These are phyloP conservation scores for Callimorpha dominula DNA, from an alignment of 2,888 invertebrate species.

Conservation along the genomic window DNA sequence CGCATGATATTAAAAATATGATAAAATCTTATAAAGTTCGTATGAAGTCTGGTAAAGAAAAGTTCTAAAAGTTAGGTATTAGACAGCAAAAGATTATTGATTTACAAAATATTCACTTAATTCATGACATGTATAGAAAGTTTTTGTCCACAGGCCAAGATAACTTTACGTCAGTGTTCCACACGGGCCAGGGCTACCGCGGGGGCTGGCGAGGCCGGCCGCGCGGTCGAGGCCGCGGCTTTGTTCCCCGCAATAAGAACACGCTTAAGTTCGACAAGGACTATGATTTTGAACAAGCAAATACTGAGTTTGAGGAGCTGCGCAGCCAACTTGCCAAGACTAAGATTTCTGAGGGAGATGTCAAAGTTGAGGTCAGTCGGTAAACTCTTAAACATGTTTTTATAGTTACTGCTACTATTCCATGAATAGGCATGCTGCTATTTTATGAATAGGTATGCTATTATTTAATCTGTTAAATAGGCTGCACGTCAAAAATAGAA, in stretches of 20 bases:
- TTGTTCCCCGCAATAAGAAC: constrained; percentile 87
- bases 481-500: too few species aligned
- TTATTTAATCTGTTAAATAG: too few species aligned
- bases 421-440: background rate
- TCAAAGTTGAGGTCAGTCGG: constrained; percentile 79
- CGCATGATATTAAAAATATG: too few species aligned
- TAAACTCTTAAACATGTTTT: background rate
- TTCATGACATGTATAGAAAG: background rate
- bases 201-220: constrained; percentile 83
- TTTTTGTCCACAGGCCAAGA: constrained; percentile 36
- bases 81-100: too few species aligned
- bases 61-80: too few species aligned
- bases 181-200: constrained; percentile 78
- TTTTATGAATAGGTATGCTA: too few species aligned
- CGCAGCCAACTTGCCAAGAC: constrained; percentile 94
- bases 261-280: constrained; percentile 97
- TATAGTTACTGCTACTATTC: background rate
- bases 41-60: background rate
- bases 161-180: constrained; percentile 43
- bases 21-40: too few species aligned
- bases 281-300: constrained; percentile 99
- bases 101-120: too few species aligned
- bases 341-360: constrained; percentile 89
- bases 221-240: constrained; percentile 80
- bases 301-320: constrained; percentile 98